A percentile compares a stretch with the other conserved stretches of the same genome.
These are phyloP conservation scores for Ibycter americanus DNA, from an alignment of 2,797 vertebrate genomes.

Conservation along the genomic window DNA sequence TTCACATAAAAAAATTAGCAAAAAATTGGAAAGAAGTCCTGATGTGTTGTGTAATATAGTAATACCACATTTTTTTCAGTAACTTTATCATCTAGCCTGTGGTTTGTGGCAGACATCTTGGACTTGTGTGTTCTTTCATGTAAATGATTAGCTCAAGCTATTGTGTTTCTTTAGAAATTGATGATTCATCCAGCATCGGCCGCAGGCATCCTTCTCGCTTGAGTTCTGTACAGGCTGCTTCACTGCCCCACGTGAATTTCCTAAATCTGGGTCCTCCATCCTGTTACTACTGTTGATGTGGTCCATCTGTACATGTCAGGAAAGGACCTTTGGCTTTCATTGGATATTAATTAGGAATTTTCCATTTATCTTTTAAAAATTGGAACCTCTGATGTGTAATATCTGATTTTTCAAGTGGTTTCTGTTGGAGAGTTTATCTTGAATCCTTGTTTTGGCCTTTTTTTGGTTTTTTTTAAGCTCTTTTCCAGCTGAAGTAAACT, in stretches of 20 bases:
- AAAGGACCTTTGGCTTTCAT: not conserved
- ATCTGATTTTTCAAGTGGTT: not conserved
- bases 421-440: not conserved
- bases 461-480: not conserved
- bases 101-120: not conserved
- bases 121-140: not conserved
- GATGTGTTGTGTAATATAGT: not conserved
- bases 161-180: not conserved
- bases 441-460: not conserved
- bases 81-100: not conserved
- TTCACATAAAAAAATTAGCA: not conserved
- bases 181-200: not conserved
- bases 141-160: not conserved
- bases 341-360: not conserved
- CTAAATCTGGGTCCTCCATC: not conserved
- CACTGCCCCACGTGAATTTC: not conserved
- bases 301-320: not conserved
- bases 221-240: not conserved
- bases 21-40: not conserved
- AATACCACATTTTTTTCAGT: not conserved
- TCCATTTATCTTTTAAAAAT: not conserved
- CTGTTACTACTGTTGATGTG: not conserved
- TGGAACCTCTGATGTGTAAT: rapidly evolving
- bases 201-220: not conserved
- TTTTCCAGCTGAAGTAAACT: not conserved